Conservation (phyloP, 35 echinoderm and acorn worm species). For the Eucidaris tribuloides region DNA sequence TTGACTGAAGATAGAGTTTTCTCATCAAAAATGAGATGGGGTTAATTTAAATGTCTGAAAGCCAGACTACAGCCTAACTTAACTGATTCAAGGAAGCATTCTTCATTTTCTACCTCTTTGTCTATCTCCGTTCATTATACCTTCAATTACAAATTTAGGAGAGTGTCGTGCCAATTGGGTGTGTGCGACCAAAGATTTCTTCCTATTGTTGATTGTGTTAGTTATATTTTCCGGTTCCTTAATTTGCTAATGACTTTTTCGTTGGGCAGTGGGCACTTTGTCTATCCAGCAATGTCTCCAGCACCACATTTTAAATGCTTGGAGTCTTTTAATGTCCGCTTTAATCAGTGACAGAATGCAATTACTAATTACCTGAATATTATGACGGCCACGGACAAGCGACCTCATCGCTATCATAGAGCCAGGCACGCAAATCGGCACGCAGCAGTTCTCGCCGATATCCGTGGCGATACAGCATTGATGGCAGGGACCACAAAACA, state of each 20-base stretch:
- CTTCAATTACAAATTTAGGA: too few relatives aligned
- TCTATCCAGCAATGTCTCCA: too few relatives aligned
- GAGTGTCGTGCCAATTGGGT: too few relatives aligned
- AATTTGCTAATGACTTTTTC: not conserved
- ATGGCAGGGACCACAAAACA: not conserved
- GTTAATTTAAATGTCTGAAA: too few relatives aligned
- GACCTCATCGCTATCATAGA: conserved; percentile 1
- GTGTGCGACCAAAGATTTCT: not conserved
- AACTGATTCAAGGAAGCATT: too few relatives aligned
- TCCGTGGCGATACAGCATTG: conserved; percentile 8
- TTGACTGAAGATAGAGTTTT: too few relatives aligned
- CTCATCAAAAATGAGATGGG: too few relatives aligned
- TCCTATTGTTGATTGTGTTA: not conserved
- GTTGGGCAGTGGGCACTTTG: too few relatives aligned
- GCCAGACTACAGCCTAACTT: too few relatives aligned
- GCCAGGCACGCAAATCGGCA: conserved; percentile 1
- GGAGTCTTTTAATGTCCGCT: not conserved
- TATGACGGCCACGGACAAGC: not conserved
- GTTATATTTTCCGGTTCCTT: not conserved
- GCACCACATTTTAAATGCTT: not conserved
- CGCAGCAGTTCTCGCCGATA: not conserved
- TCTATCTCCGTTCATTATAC: too few relatives aligned
- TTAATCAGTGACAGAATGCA: not conserved
- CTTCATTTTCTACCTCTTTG: too few relatives aligned
- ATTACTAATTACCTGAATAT: conserved; percentile 11